phyloP scores from a whole-genome alignment of 1,140 invertebrate genomes.

The Aplysia californica region DNA sequence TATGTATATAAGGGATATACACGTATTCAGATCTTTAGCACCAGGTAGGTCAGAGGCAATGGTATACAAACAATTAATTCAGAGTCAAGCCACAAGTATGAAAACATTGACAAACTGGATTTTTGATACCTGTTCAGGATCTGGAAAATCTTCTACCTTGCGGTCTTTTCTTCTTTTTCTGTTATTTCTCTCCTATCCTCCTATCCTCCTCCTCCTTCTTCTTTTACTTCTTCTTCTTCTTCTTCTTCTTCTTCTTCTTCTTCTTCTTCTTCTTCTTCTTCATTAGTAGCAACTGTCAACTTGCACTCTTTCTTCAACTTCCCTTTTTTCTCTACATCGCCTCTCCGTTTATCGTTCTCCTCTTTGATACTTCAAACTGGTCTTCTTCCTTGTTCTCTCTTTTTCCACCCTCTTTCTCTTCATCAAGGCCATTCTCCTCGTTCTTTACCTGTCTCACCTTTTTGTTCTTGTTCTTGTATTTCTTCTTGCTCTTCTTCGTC shows the following conservation, averaged over 20 bases:
- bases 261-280: not conserved
- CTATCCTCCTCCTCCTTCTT: not conserved
- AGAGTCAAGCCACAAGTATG: too few relatives aligned
- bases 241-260: not conserved
- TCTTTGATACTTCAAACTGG: not conserved
- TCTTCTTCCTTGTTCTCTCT: not conserved
- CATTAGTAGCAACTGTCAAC: not conserved
- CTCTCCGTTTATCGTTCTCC: not conserved
- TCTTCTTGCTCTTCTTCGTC: conserved; percentile 4
- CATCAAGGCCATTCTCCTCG: not conserved
- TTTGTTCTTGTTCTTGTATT: not conserved
- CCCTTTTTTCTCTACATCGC: not conserved
- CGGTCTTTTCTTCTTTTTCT: not conserved
- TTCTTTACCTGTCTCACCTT: not conserved
- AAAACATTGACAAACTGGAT: too few relatives aligned
- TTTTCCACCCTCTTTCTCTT: not conserved
- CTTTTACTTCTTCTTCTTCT: not conserved
- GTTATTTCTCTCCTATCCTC: not conserved
- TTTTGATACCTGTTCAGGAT: too few relatives aligned
- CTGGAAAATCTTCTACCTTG: not conserved
- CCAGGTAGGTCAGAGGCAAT: too few relatives aligned
- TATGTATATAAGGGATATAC: too few relatives aligned
- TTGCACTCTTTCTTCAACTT: not conserved
- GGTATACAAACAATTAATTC: too few relatives aligned
- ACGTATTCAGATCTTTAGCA: too few relatives aligned